Conservation (phyloP, 1,140 invertebrate genomes). For the Brachionus rotundiformis region DNA sequence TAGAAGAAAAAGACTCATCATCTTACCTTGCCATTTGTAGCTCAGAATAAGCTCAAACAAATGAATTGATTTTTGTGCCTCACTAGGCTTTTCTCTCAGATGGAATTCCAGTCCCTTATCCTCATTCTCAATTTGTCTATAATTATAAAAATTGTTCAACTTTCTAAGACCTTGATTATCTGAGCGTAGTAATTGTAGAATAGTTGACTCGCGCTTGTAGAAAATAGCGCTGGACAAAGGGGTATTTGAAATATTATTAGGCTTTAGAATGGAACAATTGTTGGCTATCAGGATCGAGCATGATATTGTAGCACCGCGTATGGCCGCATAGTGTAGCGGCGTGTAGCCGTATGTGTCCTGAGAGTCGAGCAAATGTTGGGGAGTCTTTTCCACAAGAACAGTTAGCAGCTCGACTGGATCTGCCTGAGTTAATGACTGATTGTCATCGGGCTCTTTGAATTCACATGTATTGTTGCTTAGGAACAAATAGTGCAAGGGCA, state of each 20-base stretch:
- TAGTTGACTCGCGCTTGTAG: conserved; percentile 14
- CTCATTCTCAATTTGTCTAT: not conserved
- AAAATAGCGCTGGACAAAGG: conserved; percentile 36
- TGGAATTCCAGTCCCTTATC: not conserved
- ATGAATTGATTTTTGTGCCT: not conserved
- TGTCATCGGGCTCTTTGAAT: conserved; percentile 46
- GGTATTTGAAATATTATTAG: not conserved
- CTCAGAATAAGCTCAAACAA: conserved; percentile 6
- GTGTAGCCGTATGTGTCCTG: conserved; percentile 62
- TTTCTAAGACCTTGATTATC: not conserved
- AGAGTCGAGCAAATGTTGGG: conserved; percentile 58
- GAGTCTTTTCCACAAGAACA: conserved; percentile 60
- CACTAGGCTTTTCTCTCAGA: not conserved
- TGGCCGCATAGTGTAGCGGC: conserved; percentile 66
- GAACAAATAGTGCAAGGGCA: conserved; percentile 54
- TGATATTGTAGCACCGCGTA: conserved; percentile 65
- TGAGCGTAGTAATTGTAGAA: not conserved
- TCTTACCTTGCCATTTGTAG: conserved; percentile 18
- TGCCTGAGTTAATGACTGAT: conserved; percentile 54
- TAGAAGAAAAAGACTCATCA: not conserved
- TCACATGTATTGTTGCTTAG: conserved; percentile 56
- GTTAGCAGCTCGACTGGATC: conserved; percentile 66
- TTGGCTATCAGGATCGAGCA: conserved; percentile 60
- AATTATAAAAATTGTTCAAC: not conserved
- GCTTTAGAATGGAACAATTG: not conserved